Conservation (phyloP, 2,888 invertebrate genomes). For the Agonopterix alstromeriana region DNA sequence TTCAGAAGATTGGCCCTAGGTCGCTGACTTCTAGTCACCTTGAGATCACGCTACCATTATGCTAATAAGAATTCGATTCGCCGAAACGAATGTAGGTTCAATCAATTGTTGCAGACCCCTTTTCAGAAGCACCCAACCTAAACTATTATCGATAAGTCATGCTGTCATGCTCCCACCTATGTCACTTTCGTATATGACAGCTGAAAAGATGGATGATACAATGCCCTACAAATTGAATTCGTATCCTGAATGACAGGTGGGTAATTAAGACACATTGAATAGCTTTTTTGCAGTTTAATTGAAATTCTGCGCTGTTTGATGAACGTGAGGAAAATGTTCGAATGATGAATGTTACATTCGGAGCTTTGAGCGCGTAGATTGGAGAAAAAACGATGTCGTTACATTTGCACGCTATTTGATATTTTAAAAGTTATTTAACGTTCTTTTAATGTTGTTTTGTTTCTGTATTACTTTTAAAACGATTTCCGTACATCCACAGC, state of each 20-base stretch:
- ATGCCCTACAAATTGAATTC: too few species aligned
- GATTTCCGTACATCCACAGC: too few species aligned
- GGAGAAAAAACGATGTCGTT: too few species aligned
- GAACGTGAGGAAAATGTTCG: too few species aligned
- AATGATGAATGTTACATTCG: too few species aligned
- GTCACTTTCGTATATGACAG: neutral
- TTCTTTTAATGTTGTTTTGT: too few species aligned
- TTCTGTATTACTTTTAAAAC: too few species aligned
- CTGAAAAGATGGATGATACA: too few species aligned
- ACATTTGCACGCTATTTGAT: too few species aligned
- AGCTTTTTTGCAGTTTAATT: neutral
- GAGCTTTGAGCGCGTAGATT: too few species aligned
- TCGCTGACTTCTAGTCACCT: constrained; percentile 20
- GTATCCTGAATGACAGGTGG: neutral
- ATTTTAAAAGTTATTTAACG: too few species aligned
- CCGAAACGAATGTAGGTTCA: constrained; percentile 28
- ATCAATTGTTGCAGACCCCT: constrained; percentile 6
- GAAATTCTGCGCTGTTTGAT: too few species aligned
- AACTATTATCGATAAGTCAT: constrained; percentile 1
- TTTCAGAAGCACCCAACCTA: constrained; percentile 5
- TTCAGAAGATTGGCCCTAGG: constrained; percentile 8
- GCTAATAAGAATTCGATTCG: constrained; percentile 26
- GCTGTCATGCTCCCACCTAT: neutral
- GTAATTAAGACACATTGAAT: neutral
- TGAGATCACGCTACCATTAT: constrained; percentile 26